Conservation (phyloP, 2,113 vertebrate species). For the Sisor rabdophorus region DNA sequence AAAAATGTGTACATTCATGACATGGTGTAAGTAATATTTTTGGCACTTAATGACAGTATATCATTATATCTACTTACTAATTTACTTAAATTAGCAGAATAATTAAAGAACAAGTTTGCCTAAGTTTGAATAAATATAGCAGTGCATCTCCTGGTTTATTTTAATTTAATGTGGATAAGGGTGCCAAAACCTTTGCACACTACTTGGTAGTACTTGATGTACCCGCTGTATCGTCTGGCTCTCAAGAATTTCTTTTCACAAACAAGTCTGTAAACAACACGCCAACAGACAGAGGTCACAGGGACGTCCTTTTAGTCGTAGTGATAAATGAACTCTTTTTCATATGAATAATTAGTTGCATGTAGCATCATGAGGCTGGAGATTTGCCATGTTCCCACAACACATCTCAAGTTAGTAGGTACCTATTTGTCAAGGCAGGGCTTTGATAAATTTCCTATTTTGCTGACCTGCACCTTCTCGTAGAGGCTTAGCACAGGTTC, state of each 20-base stretch:
- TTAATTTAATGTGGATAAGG: neutral
- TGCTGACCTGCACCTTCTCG: conserved; percentile 30
- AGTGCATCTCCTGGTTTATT: too few species aligned
- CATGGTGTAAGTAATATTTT: too few species aligned
- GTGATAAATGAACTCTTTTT: conserved; percentile 27
- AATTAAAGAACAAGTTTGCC: too few species aligned
- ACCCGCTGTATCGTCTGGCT: neutral
- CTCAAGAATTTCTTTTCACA: neutral
- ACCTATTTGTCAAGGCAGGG: conserved; percentile 22
- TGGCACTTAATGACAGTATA: too few species aligned
- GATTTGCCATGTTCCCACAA: conserved; percentile 15
- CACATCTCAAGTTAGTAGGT: conserved; percentile 16
- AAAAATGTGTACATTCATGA: too few species aligned
- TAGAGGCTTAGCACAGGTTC: conserved; percentile 15
- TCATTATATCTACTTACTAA: too few species aligned
- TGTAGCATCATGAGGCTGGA: conserved; percentile 24
- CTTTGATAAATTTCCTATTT: conserved; percentile 15
- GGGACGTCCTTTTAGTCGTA: conserved; percentile 17
- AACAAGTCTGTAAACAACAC: neutral
- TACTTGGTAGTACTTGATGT: neutral
- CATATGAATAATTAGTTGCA: conserved; percentile 17
- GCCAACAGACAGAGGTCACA: conserved; percentile 15
- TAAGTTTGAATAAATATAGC: too few species aligned
- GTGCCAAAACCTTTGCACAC: neutral
- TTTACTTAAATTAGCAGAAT: too few species aligned